phyloP scores from a whole-genome alignment of 2,113 vertebrate species.

The Aegithalos caudatus region DNA sequence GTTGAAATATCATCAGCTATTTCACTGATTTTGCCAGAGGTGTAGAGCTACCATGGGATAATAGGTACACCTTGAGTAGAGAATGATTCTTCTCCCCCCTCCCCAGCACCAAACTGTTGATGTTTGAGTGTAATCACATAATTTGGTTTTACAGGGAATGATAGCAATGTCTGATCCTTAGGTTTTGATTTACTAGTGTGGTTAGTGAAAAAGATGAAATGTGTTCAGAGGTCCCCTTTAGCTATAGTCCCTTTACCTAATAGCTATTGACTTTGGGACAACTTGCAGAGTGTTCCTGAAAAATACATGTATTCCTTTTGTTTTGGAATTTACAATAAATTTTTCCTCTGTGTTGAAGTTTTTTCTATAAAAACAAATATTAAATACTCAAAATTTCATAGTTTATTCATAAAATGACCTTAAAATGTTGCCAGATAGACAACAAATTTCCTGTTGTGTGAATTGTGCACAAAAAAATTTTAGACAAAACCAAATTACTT shows the following conservation, averaged over 20 bases:
- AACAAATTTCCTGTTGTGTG: background rate
- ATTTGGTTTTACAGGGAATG: background rate
- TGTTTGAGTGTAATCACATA: background rate
- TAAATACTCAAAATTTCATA: background rate
- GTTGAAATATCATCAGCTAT: background rate
- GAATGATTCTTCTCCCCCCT: background rate
- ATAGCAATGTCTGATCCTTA: background rate
- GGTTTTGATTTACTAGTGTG: background rate
- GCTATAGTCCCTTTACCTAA: background rate
- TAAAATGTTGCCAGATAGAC: background rate
- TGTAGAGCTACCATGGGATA: background rate
- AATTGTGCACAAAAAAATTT: background rate
- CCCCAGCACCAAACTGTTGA: background rate
- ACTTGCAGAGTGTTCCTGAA: background rate
- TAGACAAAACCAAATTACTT: background rate
- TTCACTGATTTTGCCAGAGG: conserved; percentile 7
- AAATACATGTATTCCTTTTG: background rate
- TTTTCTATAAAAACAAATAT: background rate
- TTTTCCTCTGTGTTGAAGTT: background rate
- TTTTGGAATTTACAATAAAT: background rate
- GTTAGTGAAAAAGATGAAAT: background rate
- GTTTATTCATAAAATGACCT: background rate
- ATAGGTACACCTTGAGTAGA: background rate
- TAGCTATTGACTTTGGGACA: background rate
- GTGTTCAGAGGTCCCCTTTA: background rate